phyloP scores from a whole-genome alignment of 1,140 invertebrate genomes.

The Sycophila sp. region DNA sequence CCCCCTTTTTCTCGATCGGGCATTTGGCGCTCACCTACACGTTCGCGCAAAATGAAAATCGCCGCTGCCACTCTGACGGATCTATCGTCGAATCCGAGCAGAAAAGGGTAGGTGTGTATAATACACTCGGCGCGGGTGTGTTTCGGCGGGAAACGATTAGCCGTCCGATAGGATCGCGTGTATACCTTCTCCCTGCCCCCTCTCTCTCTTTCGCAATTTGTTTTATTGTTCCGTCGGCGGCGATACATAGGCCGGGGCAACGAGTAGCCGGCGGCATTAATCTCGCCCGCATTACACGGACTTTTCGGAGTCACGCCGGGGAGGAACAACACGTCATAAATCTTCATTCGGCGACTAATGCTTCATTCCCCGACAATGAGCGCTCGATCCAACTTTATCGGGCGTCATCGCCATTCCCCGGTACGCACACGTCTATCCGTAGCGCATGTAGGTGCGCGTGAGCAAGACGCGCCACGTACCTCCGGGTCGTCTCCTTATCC shows the following conservation, averaged over 20 bases:
- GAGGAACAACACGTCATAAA: slow-evolving; percentile 26
- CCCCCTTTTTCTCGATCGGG: neutral
- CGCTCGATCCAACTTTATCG: slow-evolving; percentile 31
- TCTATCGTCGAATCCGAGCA: neutral
- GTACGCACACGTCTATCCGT: neutral
- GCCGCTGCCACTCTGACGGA: neutral
- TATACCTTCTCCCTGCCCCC: neutral
- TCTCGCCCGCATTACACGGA: slow-evolving; percentile 14
- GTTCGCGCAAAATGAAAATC: too few relatives aligned
- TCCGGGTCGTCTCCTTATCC: slow-evolving; percentile 17
- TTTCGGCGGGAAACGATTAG: slow-evolving; percentile 10
- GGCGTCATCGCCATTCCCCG: slow-evolving; percentile 23
- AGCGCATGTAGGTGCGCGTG: neutral
- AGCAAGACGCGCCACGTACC: neutral
- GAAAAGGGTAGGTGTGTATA: too few relatives aligned
- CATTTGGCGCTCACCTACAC: too few relatives aligned
- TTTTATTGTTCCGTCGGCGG: slow-evolving; percentile 13
- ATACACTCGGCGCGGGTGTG: neutral
- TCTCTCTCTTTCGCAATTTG: slow-evolving; percentile 26
- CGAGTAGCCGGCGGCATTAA: slow-evolving; percentile 18
- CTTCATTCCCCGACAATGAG: slow-evolving; percentile 32
- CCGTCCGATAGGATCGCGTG: neutral
- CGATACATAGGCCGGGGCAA: neutral
- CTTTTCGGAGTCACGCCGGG: neutral
- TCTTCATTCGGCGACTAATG: slow-evolving; percentile 29